These are phyloP conservation scores for Typhlomys cinereus DNA, from an alignment of 2,113 vertebrate genomes.

Conservation along the genomic window DNA sequence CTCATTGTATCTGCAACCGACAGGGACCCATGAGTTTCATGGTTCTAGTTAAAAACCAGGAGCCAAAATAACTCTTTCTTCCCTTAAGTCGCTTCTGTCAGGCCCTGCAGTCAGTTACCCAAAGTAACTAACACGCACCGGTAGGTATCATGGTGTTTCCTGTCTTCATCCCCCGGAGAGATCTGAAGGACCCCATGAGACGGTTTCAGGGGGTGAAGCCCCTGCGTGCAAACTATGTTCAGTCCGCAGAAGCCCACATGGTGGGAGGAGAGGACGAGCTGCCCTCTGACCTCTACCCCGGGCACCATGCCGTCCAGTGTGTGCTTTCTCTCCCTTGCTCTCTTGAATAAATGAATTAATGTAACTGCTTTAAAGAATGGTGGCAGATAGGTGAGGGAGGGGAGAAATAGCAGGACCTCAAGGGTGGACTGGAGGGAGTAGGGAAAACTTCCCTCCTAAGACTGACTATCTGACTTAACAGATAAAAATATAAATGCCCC, in stretches of 20 bases:
- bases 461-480: neutral
- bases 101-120: neutral
- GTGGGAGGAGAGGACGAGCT: too few species aligned
- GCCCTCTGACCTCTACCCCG: too few species aligned
- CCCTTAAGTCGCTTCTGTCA: neutral
- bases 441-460: neutral
- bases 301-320: too few species aligned
- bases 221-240: too few species aligned
- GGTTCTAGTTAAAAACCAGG: neutral
- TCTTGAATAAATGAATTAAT: too few species aligned
- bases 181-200: rapidly evolving
- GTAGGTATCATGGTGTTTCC: neutral
- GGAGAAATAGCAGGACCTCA: neutral
- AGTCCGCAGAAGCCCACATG: too few species aligned
- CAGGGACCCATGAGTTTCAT: neutral
- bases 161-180: neutral
- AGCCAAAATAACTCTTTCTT: neutral
- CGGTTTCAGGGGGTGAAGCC: neutral
- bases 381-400: too few species aligned
- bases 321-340: too few species aligned
- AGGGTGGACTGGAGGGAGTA: neutral
- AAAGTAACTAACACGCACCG: neutral
- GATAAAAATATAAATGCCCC: too few species aligned
- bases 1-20: neutral
- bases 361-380: neutral